A percentile compares a stretch with the other conserved stretches of the same genome.
Conservation (phyloP, 2,888 invertebrate genomes). For the Caenorhabditis sinica region DNA sequence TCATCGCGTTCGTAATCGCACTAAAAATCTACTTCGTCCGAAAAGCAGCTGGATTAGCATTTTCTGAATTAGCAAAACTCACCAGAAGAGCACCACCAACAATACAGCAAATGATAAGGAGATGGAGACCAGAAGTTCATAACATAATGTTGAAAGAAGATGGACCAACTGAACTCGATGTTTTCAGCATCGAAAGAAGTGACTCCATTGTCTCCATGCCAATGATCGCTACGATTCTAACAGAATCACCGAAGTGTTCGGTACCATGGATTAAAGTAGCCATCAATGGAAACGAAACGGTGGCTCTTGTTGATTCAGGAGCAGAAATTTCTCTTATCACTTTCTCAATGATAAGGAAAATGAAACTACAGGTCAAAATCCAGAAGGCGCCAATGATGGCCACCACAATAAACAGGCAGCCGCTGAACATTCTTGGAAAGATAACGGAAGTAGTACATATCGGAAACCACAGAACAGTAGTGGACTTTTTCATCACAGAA, state of each 20-base stretch:
- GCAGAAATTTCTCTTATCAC: background rate
- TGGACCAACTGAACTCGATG: conserved; percentile 6
- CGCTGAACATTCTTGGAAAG: too few relatives aligned
- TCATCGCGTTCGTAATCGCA: background rate
- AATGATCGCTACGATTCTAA: background rate
- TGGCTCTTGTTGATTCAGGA: background rate
- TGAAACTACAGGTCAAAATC: background rate
- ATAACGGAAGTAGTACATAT: too few relatives aligned
- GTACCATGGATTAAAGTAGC: background rate
- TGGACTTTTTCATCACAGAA: too few relatives aligned
- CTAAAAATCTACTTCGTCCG: background rate
- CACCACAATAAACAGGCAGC: too few relatives aligned
- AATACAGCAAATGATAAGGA: background rate
- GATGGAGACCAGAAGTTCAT: conserved; percentile 29
- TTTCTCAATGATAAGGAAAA: too few relatives aligned
- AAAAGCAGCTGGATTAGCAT: background rate
- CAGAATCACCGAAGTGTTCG: background rate
- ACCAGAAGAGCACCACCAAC: conserved; percentile 20
- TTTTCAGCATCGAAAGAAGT: conserved; percentile 3
- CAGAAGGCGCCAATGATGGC: too few relatives aligned
- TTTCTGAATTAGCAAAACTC: conserved; percentile 5
- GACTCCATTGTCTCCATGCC: conserved; percentile 13
- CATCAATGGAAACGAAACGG: background rate
- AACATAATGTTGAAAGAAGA: conserved; percentile 15
- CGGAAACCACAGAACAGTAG: too few relatives aligned